These are phyloP conservation scores for Castor canadensis DNA, from an alignment of 2,113 vertebrate genomes.

Conservation along the genomic window DNA sequence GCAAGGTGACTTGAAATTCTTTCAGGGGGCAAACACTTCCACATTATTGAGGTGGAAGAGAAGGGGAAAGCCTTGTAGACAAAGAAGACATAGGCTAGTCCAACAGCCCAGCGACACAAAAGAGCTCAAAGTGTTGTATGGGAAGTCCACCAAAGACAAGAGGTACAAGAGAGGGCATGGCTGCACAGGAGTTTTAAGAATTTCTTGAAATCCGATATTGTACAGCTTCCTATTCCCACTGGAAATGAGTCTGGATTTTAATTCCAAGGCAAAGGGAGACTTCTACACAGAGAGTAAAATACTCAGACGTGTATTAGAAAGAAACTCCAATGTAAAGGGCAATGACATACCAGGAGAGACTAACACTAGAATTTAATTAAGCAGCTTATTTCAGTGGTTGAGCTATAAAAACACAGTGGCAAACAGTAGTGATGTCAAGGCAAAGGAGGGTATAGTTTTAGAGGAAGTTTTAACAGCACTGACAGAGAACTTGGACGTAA, in stretches of 20 bases:
- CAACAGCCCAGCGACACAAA: not conserved
- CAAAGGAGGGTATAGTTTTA: not conserved
- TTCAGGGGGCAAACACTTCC: not conserved
- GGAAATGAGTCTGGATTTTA: not conserved
- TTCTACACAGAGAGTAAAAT: not conserved
- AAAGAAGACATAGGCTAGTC: not conserved
- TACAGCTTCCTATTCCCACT: not conserved
- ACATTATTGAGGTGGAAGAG: not conserved
- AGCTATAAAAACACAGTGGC: not conserved
- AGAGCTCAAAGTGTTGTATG: fast-evolving
- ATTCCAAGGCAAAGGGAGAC: not conserved
- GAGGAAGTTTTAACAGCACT: not conserved
- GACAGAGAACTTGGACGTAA: not conserved
- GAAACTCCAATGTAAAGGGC: not conserved
- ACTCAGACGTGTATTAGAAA: not conserved
- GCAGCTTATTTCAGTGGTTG: not conserved
- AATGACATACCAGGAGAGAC: not conserved
- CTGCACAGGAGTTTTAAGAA: not conserved
- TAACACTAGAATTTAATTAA: not conserved
- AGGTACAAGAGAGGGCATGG: too few species aligned
- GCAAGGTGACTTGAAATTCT: not conserved
- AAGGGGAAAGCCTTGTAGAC: not conserved
- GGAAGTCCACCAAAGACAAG: not conserved
- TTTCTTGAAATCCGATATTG: not conserved
- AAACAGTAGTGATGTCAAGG: not conserved